These are phyloP conservation scores for Gypaetus barbatus DNA, from an alignment of 2,797 vertebrate species.

Conservation along the genomic window DNA sequence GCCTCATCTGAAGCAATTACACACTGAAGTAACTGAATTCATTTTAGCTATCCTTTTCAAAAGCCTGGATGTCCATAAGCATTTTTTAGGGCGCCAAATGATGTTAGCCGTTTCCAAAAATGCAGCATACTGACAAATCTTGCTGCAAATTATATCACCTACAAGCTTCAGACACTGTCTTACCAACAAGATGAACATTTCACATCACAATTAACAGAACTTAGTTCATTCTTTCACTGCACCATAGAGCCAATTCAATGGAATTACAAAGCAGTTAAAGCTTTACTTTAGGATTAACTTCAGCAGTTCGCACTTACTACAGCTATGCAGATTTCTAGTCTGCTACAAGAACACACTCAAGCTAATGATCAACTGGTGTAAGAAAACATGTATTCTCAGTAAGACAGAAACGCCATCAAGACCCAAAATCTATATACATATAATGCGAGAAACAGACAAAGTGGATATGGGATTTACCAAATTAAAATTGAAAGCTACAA, in stretches of 20 bases:
- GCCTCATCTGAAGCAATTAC: background rate
- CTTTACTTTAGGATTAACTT: background rate
- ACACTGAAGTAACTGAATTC: background rate
- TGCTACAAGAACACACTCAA: background rate
- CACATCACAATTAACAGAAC: background rate
- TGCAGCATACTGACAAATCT: accelerated
- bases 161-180: background rate
- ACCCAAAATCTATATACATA: background rate
- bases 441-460: background rate
- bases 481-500: background rate
- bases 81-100: background rate
- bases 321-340: background rate
- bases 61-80: background rate
- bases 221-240: background rate
- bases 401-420: background rate
- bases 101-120: background rate
- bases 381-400: background rate
- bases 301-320: background rate
- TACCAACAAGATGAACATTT: background rate
- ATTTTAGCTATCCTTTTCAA: background rate
- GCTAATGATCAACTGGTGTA: background rate
- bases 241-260: background rate
- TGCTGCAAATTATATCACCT: background rate
- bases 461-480: background rate
- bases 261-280: background rate